Evolutionary conservation across 2,797 vertebrate genomes (phyloP), one percentile per base, ranked within the genome.

Genomic region (Tragelaphus eurycerus): DNA sequence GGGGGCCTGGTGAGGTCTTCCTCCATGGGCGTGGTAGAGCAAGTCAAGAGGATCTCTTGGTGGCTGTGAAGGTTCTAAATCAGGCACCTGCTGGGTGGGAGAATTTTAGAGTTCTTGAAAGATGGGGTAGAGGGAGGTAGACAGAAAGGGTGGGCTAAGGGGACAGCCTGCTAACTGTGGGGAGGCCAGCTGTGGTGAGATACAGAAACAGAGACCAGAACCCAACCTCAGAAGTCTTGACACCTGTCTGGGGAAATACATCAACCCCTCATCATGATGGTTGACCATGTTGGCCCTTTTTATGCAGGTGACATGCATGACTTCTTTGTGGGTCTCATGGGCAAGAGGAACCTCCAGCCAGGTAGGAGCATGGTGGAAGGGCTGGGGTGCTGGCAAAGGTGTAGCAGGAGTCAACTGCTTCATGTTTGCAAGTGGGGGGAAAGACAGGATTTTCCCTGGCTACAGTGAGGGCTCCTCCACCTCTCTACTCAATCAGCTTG

Each of bases 251-350:
- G 67, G 71, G 27, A 55, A 81, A 52, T 4, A 27, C 15, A 23
- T 52, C 52, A 3, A 2, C 57, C 13, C 6, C 64, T 50, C 62
- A 8, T 16, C 4, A 7, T 62, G 38, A n/a, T 46, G 19, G 43
- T 46, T 92, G 90, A 92, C 59, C 19, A 14, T 64, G 57, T 17
- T 17, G 46, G 93, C 55, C 86, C 57, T 97, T 85, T 96, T 86
- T 92, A 98, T 97, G 50, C 97, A 99, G 99, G 99, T 93, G 99
- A 99, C 96, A 99, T 99, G 99, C 99, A 99, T 91, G 99, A 99
- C 96, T 99, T 99, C 97, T 99, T 99, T 98, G 99, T 99, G 98
- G 99, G 99, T 93, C 99, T 99, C 19, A 99, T 99, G 99, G 99
- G 99, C 95, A 99, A 99, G 97, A 99, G 99, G 98, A 99, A 98